Evolutionary conservation across 2,888 invertebrate genomes (phyloP), one percentile per base, ranked within the genome.

Genomic region (Perithous albicinctus): DNA sequence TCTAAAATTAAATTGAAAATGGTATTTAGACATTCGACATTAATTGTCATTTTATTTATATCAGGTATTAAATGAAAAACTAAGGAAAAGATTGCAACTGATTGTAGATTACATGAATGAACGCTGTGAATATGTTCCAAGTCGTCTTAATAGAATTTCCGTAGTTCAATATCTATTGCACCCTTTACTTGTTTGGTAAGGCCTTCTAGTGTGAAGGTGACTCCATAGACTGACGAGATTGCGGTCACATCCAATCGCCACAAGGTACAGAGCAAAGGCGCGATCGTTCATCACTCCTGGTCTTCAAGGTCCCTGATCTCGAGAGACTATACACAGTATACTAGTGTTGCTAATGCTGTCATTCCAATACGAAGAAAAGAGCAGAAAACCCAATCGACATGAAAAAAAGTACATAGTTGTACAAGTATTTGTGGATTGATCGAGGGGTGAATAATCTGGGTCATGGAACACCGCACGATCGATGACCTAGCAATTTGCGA

Each of bases 201-300:
- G 38, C 64, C 38, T 66, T 38, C 35, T 59, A n/a, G n/a, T 12
- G 8, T 15, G 35, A 66, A 54, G 48, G 48, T 66, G 78, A 66
- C 66, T 73, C 59, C 23, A 29, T 67, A 23, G 32, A 7, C 15
- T 2, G 63, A 0, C 23, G 35, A 63, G 41, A 63, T 63, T 35
- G 43, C 35, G 35, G 15, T 20, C 63, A 32, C 59, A 12, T 32
- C 18, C 35, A 59, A 67, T 72, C 51, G 51, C 66, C 66, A 20
- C 26, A 26, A 73, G 76, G 38, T 35, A 70, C 56, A 35, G 29
- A 56, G 18, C 69, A 26, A 26, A 59, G 10, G n/a, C 12, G 61
- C 78, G 73, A 78, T 81, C 73, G 56, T 78, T 73, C 67, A 69
- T 41, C 77, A 77, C 61, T 56, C 76, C 59, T 18, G 67, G 66